A percentile compares a stretch with the other conserved stretches of the same genome.
phyloP scores from a whole-genome alignment of 2,797 vertebrate genomes.

The Muscicapa striata region DNA sequence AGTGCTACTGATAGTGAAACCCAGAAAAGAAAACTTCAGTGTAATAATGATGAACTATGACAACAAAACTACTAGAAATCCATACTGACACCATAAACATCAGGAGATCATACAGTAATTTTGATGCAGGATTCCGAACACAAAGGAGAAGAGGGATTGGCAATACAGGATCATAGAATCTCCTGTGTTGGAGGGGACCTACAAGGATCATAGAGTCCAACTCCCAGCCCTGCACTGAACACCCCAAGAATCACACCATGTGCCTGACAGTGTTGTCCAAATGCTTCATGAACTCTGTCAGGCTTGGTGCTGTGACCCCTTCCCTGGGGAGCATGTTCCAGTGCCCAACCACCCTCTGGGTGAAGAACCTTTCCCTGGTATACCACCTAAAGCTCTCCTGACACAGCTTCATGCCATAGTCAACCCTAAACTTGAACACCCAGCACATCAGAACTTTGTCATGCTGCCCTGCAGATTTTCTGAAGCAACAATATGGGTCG shows the following conservation, averaged over 20 bases:
- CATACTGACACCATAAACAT: conserved; percentile 46
- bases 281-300: neutral
- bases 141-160: neutral
- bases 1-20: neutral
- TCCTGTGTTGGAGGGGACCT: neutral
- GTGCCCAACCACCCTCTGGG: neutral
- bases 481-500: neutral
- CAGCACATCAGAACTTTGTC: neutral
- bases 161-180: neutral
- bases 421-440: neutral
- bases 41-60: neutral
- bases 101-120: conserved; percentile 38
- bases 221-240: neutral
- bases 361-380: neutral
- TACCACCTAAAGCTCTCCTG: neutral
- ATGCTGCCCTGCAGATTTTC: neutral
- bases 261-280: neutral
- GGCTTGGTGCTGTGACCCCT: neutral
- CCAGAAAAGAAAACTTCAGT: neutral
- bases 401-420: neutral
- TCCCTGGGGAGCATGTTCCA: neutral
- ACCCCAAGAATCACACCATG: neutral
- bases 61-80: conserved; percentile 7
- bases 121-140: neutral
- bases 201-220: neutral